Evolutionary conservation across 2,113 vertebrate genomes (phyloP).

Genomic region (Micromys minutus): DNA sequence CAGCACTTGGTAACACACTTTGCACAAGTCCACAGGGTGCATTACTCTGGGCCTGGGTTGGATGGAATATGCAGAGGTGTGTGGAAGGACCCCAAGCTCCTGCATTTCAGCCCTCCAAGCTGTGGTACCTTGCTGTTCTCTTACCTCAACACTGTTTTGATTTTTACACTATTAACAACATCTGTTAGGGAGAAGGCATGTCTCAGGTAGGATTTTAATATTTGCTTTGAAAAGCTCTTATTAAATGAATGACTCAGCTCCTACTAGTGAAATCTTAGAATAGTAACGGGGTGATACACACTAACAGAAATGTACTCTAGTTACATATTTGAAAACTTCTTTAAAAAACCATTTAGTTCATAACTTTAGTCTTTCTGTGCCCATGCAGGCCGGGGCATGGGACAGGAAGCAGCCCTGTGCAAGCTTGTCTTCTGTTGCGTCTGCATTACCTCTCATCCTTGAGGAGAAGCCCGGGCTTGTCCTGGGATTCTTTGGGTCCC

Average conservation of each 20-base stretch:
- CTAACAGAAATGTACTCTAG: not conserved
- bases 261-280: not conserved
- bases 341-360: not conserved
- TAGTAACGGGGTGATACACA: not conserved
- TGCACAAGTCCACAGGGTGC: not conserved
- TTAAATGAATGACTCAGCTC: not conserved
- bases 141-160: not conserved
- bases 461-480: not conserved
- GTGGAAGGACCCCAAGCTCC: not conserved
- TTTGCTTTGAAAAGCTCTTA: not conserved
- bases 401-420: not conserved
- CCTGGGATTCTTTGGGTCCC: not conserved
- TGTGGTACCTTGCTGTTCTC: not conserved
- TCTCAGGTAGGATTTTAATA: not conserved
- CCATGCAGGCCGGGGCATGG: not conserved
- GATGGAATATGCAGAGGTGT: not conserved
- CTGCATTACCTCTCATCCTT: not conserved
- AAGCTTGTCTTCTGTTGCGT: not conserved
- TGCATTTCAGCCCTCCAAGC: not conserved
- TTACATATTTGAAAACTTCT: not conserved
- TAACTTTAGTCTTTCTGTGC: not conserved
- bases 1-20: not conserved
- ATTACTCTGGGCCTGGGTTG: not conserved
- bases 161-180: not conserved
- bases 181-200: not conserved